These are phyloP conservation scores for Rhizomys pruinosus DNA, from an alignment of 2,113 vertebrate genomes.

Conservation along the genomic window DNA sequence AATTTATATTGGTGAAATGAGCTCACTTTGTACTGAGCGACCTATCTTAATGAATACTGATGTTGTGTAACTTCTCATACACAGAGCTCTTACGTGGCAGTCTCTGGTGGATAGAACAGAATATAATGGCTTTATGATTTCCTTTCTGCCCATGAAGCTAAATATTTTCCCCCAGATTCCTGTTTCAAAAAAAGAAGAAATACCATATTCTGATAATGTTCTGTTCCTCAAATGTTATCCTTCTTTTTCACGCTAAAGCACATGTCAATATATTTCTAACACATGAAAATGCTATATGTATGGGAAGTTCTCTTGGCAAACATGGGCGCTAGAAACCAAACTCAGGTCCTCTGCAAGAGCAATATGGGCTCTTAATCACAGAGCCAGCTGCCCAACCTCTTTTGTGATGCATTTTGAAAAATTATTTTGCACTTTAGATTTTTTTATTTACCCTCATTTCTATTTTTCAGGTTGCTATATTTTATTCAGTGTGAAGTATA, in stretches of 20 bases:
- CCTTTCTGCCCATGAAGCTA: constrained; percentile 15
- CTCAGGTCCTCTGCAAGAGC: background rate
- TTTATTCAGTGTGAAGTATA: background rate
- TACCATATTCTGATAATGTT: constrained; percentile 7
- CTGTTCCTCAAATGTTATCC: background rate
- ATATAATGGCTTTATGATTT: constrained; percentile 37
- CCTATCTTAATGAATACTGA: constrained; percentile 77
- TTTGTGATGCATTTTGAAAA: background rate
- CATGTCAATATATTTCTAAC: background rate
- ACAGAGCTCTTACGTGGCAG: constrained; percentile 30
- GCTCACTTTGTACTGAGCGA: constrained; percentile 72
- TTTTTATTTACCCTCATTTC: background rate
- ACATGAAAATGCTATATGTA: background rate
- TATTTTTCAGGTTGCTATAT: background rate
- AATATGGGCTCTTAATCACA: background rate
- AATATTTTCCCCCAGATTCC: constrained; percentile 54
- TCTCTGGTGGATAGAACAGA: constrained; percentile 57
- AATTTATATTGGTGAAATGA: constrained; percentile 75
- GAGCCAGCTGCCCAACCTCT: background rate
- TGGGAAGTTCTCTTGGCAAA: background rate
- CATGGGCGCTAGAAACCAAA: background rate
- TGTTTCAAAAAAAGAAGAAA: background rate
- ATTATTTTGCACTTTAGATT: constrained; percentile 10
- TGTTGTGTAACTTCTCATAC: constrained; percentile 67
- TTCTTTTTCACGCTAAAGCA: constrained; percentile 6